phyloP scores from a whole-genome alignment of 2,888 invertebrate species.

The Lutraria lutraria region DNA sequence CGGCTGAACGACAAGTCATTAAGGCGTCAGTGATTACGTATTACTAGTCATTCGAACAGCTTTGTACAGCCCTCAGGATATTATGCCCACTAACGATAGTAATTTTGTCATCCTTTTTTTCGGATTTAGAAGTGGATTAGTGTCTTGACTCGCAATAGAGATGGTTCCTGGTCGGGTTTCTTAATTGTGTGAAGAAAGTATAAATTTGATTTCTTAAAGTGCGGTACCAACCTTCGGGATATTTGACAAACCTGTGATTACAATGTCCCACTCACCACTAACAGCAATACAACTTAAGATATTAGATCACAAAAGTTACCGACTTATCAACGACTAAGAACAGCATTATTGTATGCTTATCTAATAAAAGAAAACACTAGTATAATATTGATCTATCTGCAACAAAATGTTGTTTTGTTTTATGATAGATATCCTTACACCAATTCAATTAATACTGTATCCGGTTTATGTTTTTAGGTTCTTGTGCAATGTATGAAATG shows the following conservation, averaged over 20 bases:
- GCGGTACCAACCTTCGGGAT: not conserved
- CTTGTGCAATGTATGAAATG: no score
- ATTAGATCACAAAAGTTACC: no score
- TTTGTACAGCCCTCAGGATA: not conserved
- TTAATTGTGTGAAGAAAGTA: conserved; percentile 3
- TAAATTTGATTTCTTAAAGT: not conserved
- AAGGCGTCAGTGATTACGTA: not conserved
- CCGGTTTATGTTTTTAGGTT: no score
- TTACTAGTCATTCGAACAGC: not conserved
- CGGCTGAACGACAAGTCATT: not conserved
- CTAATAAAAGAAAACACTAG: no score
- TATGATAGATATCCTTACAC: no score
- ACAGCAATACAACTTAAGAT: no score
- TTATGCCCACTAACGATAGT: not conserved
- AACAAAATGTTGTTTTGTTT: no score
- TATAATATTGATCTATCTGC: no score
- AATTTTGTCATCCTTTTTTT: not conserved
- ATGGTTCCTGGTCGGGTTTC: not conserved
- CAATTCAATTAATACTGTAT: no score
- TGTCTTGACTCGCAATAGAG: not conserved
- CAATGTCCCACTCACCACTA: not conserved
- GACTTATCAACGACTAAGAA: no score
- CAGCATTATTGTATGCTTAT: no score
- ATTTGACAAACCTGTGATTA: not conserved
- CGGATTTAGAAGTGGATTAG: conserved; percentile 4